Percentiles rank a stretch among this genome's conserved stretches.
These are phyloP conservation scores for Lamellibrachia columna DNA, from an alignment of 2,888 invertebrate species.

Conservation along the genomic window DNA sequence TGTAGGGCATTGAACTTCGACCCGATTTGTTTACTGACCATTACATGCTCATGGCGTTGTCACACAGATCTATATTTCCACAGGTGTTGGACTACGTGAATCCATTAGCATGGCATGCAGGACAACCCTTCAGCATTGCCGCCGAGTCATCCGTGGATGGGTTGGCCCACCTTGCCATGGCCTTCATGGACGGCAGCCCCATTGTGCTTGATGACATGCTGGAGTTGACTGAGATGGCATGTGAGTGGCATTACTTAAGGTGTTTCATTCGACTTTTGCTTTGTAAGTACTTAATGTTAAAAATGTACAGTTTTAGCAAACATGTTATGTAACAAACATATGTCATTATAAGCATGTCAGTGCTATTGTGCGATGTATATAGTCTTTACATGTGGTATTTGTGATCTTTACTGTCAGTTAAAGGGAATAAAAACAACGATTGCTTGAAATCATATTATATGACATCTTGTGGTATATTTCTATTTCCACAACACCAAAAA, in stretches of 20 bases:
- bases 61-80: neutral
- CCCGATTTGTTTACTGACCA: too few relatives aligned
- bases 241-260: slow-evolving; percentile 26
- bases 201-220: slow-evolving; percentile 38
- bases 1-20: too few relatives aligned
- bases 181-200: slow-evolving; percentile 29
- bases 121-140: slow-evolving; percentile 35
- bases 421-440: too few relatives aligned
- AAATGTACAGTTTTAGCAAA: neutral
- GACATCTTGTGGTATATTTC: too few relatives aligned
- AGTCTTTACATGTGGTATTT: neutral
- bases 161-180: slow-evolving; percentile 25
- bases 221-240: slow-evolving; percentile 32
- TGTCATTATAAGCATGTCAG: neutral
- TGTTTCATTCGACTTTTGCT: neutral
- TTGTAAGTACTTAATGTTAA: neutral
- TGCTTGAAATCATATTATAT: too few relatives aligned
- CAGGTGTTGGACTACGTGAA: slow-evolving; percentile 35
- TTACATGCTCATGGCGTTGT: too few relatives aligned
- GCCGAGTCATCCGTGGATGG: slow-evolving; percentile 31
- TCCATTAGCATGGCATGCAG: slow-evolving; percentile 41
- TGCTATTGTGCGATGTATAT: neutral
- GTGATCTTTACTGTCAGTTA: too few relatives aligned
- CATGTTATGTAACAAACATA: neutral
- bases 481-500: too few relatives aligned